These are phyloP conservation scores for Eulithis testata DNA, from an alignment of 2,888 invertebrate species.

Conservation along the genomic window DNA sequence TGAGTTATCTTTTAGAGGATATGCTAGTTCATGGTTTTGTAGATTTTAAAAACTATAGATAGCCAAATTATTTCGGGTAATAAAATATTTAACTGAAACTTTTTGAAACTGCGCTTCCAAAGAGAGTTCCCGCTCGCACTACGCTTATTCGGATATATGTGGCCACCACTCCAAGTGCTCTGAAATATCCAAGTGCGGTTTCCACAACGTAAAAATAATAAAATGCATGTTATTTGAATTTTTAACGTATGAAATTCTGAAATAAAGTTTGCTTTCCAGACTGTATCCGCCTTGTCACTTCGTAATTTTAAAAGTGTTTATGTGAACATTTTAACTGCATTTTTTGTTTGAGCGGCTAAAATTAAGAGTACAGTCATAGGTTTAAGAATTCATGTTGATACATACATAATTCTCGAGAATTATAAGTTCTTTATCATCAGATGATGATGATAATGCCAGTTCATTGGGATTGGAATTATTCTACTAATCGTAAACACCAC, in stretches of 20 bases:
- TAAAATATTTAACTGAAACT: not conserved
- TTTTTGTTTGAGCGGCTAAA: conserved; percentile 15
- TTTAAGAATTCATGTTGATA: too few species aligned
- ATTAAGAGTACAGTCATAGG: not conserved
- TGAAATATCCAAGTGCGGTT: conserved; percentile 29
- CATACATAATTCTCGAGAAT: too few species aligned
- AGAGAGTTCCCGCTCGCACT: conserved; percentile 10
- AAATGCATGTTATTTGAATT: conserved; percentile 28
- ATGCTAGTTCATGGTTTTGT: too few species aligned
- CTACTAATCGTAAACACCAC: too few species aligned
- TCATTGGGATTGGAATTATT: too few species aligned
- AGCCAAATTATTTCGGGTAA: too few species aligned
- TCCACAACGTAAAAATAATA: conserved; percentile 32
- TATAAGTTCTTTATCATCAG: too few species aligned
- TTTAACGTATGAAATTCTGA: conserved; percentile 29
- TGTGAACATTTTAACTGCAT: conserved; percentile 1
- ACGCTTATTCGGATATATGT: conserved; percentile 23
- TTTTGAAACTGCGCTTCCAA: conserved; percentile 5
- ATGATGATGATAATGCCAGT: too few species aligned
- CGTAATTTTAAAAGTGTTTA: conserved; percentile 8
- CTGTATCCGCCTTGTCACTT: conserved; percentile 26
- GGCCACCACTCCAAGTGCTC: conserved; percentile 27
- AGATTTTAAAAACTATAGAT: too few species aligned
- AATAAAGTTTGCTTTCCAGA: conserved; percentile 26
- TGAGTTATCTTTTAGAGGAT: too few species aligned